These are phyloP conservation scores for Ophiodon elongatus DNA, from an alignment of 2,113 vertebrate genomes.

Conservation along the genomic window DNA sequence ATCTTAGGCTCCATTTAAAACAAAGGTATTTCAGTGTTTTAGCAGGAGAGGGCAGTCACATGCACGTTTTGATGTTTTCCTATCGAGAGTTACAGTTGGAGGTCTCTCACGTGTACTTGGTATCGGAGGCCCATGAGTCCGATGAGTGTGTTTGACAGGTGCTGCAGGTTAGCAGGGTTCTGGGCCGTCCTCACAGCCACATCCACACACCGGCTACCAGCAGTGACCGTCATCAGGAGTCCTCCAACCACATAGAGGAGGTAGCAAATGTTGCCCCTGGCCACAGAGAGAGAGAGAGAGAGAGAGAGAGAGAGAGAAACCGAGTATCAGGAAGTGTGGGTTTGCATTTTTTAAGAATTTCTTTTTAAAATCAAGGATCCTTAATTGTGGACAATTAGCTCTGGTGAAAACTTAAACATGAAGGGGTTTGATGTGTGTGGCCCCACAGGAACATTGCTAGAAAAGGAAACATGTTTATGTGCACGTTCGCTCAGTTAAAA, in stretches of 20 bases:
- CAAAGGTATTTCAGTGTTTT: neutral
- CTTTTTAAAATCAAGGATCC: neutral
- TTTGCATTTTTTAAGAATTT: neutral
- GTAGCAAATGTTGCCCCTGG: slow-evolving; percentile 31
- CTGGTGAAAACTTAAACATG: slow-evolving; percentile 39
- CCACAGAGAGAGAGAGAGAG: neutral
- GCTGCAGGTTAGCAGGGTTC: slow-evolving; percentile 14
- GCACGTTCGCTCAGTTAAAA: neutral
- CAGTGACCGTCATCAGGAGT: slow-evolving; percentile 45
- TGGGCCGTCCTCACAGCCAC: slow-evolving; percentile 35
- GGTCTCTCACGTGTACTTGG: neutral
- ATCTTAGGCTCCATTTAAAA: neutral
- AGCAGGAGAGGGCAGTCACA: neutral
- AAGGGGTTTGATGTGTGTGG: neutral
- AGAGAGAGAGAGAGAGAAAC: neutral
- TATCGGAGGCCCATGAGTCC: slow-evolving; percentile 2
- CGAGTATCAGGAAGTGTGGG: neutral
- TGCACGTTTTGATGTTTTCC: neutral
- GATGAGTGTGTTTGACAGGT: slow-evolving; percentile 28
- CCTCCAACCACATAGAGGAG: slow-evolving; percentile 44
- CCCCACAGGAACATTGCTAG: neutral
- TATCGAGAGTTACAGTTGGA: neutral
- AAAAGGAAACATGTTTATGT: neutral
- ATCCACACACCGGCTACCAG: slow-evolving; percentile 41
- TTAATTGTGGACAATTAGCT: slow-evolving; percentile 44